Base-by-base conservation (phyloP, 35 echinoderm and acorn worm genomes). In the Apostichopus parvimensis region DNA sequence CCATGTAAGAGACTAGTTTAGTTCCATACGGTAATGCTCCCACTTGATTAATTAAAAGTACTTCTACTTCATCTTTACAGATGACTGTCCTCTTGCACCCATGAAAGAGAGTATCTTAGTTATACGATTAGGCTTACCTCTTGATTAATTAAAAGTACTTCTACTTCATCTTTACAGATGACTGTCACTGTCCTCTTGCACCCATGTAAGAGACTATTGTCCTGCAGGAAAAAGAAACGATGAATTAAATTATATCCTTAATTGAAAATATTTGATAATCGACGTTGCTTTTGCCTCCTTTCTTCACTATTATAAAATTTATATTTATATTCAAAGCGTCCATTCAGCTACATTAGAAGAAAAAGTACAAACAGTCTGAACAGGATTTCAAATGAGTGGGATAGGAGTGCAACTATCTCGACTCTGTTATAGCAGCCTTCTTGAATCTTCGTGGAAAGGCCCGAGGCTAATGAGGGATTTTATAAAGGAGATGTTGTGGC, bases 51-150 rank as follows among this genome's bases (percentile, higher is more conserved):
- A 98, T 70, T 0, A 98, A 83, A 57, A 98, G 87, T 6, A 95
- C 88, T 86, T 98, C 96, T 0, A 95, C 94, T n/a, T 94, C 90
- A 12, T 95, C 94, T 77, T 98, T 98, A 68, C 96, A 98, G 5
- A 98, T 90, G 11, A 95, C 92, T 15, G 78, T 89, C 54, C 96
- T 77, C 1, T 80, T 53, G 24, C 79, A 87, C 64, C 94, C 79
- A 24, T 94, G 90, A 8, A 98, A 64, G 14, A 98, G 90, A 5
- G 78, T 92, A 34, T 34, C 1, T 34, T 34, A 34, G 28, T 34
- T 34, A 34, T 34, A 34, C 21, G 53, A 1, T 8, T 14, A 55
- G 3, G 93, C 94, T 92, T 86, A 94, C 96, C 61, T 98, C 94
- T 80, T 94, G 90, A 55, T 95, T 90, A 15, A 98, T 70, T 0